These are phyloP conservation scores for Oryzias woworae DNA, from an alignment of 2,113 vertebrate species.

Conservation along the genomic window DNA sequence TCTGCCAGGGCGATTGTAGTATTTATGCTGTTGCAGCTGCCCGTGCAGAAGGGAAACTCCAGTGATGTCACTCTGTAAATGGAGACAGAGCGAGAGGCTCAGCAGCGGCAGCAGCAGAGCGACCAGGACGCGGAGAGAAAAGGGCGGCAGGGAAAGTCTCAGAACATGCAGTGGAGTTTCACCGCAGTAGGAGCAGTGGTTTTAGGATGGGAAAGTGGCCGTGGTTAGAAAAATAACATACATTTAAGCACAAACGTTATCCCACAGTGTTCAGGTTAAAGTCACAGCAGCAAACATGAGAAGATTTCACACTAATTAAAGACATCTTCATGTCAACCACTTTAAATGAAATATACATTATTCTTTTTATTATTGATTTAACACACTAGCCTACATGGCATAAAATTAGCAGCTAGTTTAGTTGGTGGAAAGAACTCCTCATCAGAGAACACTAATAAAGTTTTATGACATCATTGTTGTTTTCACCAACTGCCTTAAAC, in stretches of 20 bases:
- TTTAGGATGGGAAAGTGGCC: constrained; percentile 48
- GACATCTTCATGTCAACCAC: not conserved
- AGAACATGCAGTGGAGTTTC: constrained; percentile 39
- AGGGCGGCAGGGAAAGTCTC: constrained; percentile 49
- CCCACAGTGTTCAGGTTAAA: constrained; percentile 24
- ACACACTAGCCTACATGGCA: not conserved
- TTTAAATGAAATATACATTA: not conserved
- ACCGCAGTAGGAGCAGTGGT: constrained; percentile 21
- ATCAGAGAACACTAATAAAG: no score
- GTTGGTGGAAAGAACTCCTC: no score
- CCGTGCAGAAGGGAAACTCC: constrained; percentile 73
- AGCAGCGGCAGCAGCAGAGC: constrained; percentile 9
- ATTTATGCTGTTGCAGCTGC: constrained; percentile 60
- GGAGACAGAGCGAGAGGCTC: constrained; percentile 46
- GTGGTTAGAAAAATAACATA: constrained; percentile 11
- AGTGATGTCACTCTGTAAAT: constrained; percentile 74
- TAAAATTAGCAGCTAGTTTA: no score
- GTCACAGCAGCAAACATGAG: not conserved
- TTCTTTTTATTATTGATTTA: not conserved
- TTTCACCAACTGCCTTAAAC: no score
- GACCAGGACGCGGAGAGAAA: constrained; percentile 17
- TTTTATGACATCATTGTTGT: no score
- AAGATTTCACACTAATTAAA: constrained; percentile 22
- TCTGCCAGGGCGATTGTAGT: constrained; percentile 41
- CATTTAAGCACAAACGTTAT: constrained; percentile 4